Percentiles rank a stretch among this genome's conserved stretches.
Conservation (phyloP, 2,888 invertebrate species). For the Hyppa rectilinea region DNA sequence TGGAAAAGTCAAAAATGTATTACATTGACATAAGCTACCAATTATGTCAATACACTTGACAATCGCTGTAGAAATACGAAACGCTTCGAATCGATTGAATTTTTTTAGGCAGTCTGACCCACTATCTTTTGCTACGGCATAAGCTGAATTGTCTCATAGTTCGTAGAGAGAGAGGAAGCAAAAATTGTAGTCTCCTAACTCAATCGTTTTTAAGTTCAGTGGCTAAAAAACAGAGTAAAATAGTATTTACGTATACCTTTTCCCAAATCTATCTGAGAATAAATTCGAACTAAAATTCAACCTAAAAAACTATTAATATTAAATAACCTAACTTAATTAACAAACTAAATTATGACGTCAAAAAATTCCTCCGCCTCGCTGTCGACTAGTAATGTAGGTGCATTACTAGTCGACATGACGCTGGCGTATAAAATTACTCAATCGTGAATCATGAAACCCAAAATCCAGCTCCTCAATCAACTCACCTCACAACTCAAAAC, state of each 20-base stretch:
- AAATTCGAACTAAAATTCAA: too few relatives aligned
- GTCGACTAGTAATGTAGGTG: too few relatives aligned
- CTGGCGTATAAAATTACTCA: too few relatives aligned
- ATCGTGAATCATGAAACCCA: slow-evolving; percentile 23
- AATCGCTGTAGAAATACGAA: too few relatives aligned
- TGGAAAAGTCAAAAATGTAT: background rate
- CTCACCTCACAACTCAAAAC: slow-evolving; percentile 40
- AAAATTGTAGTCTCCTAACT: background rate
- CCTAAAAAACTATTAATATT: too few relatives aligned
- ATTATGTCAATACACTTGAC: too few relatives aligned
- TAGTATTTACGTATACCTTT: background rate
- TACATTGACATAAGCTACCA: too few relatives aligned
- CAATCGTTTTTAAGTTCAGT: background rate
- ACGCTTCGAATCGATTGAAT: too few relatives aligned
- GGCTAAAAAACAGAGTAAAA: background rate
- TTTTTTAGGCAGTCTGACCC: background rate
- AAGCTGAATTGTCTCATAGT: background rate
- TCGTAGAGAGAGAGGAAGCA: background rate
- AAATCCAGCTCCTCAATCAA: slow-evolving; percentile 17
- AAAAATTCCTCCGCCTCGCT: too few relatives aligned
- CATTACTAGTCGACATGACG: too few relatives aligned
- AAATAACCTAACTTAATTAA: too few relatives aligned
- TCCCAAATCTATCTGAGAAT: background rate
- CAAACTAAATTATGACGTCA: too few relatives aligned
- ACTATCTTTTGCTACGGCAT: background rate